These are phyloP conservation scores for Pseudomyrmex sp. DNA, from an alignment of 1,140 invertebrate genomes.

Conservation along the genomic window DNA sequence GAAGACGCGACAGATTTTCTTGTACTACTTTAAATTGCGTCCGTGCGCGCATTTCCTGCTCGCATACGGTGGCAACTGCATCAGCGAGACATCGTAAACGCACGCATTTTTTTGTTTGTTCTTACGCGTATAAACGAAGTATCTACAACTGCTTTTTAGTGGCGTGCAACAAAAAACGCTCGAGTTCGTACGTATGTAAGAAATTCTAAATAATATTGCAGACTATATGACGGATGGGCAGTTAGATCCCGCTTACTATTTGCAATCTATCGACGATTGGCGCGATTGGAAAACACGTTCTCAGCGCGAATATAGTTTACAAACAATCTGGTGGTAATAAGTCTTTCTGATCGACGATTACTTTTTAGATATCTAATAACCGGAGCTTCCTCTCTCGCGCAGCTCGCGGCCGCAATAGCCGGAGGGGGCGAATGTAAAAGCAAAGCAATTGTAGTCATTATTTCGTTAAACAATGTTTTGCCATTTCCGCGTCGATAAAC, in stretches of 20 bases:
- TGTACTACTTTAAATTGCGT: not conserved
- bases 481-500: constrained; percentile 47
- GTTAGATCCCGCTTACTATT: constrained; percentile 23
- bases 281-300: constrained; percentile 7
- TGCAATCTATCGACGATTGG: constrained; percentile 4
- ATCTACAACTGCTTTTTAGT: not conserved
- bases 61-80: not conserved
- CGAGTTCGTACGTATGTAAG: not conserved
- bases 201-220: constrained; percentile 3
- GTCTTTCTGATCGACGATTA: constrained; percentile 70
- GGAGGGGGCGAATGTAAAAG: constrained; percentile 64
- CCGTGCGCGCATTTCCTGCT: not conserved
- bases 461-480: constrained; percentile 73
- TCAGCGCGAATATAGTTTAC: constrained; percentile 26
- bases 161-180: not conserved
- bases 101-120: not conserved
- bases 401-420: not conserved
- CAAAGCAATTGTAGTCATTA: constrained; percentile 73
- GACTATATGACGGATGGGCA: constrained; percentile 23
- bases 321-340: constrained; percentile 65
- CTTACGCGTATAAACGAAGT: not conserved
- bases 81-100: not conserved
- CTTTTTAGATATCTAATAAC: constrained; percentile 19
- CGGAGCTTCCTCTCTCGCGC: constrained; percentile 31
- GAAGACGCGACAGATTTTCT: constrained; percentile 22